Base-by-base conservation (phyloP, 2,797 vertebrate genomes). In the Gallinago nigripennis region DNA sequence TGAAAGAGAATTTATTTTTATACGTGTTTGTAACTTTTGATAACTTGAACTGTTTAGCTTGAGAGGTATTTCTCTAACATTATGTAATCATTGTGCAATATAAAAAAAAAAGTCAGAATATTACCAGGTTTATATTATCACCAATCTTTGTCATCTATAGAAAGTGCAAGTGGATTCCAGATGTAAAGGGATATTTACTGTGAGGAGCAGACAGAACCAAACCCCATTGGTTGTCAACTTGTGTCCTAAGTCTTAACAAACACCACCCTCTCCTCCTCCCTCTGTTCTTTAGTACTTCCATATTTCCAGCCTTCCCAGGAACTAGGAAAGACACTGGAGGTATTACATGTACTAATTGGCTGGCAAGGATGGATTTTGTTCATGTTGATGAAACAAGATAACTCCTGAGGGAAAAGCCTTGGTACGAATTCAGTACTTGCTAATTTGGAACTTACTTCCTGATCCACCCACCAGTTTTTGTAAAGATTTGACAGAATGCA, bases 1-100 rank as follows among this genome's bases (percentile, higher is more conserved):
- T 65, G 63, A 76, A 90, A 68, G 11, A 75, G 11, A 75, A 66
- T 86, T 89, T 65, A 57, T 63, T 93, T 88, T 81, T 90, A 39
- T 53, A 37, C 0, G 0, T n/a, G 25, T 63, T 58, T 88, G 50
- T 84, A 31, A 20, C 6, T 53, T 27, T 46, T 57, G 25, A 46
- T 66, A 88, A 58, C 46, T 78, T 83, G 31, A 69, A 58, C 64
- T 53, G n/a, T 90, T 93, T 48, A 79, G 60, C 35, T 81, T 0
- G 19, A 70, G 0, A 77, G 77, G 16, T 33, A 1, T 66, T 89
- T 80, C 56, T 82, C 19, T 75, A 8, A 58, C 5, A 6, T 54
- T 23, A 8, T 63, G 30, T 82, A 82, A 76, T 80, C 1, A 0
- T 30, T 79, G 45, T 68, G 46, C 20, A 33, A 35, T 48, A 23